Conservation (phyloP, 2,113 vertebrate genomes). For the Xiphias gladius region DNA sequence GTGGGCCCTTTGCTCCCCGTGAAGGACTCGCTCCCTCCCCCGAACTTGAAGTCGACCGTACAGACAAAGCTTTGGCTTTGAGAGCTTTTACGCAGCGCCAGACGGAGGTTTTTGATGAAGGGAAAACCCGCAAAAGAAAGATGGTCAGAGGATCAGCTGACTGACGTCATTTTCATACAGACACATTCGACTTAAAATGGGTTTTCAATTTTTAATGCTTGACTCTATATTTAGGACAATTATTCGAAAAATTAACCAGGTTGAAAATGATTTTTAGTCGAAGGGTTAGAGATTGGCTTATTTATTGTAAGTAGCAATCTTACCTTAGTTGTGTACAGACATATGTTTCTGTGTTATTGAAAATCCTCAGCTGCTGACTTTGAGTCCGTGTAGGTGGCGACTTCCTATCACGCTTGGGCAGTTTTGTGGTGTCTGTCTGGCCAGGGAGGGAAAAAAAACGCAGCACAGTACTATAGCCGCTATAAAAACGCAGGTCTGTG, state of each 20-base stretch:
- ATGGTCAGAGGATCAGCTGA: conserved; percentile 7
- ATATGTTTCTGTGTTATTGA: conserved; percentile 41
- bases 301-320: conserved; percentile 44
- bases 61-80: conserved; percentile 82
- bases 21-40: conserved; percentile 76
- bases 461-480: conserved; percentile 93
- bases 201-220: neutral
- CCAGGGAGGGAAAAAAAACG: conserved; percentile 82
- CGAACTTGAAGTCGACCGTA: conserved; percentile 87
- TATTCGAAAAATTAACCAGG: neutral
- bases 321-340: conserved; percentile 63
- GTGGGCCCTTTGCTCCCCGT: conserved; percentile 66
- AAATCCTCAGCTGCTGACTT: conserved; percentile 73
- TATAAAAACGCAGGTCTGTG: conserved; percentile 94
- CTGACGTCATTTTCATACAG: conserved; percentile 17
- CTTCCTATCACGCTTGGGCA: conserved; percentile 84
- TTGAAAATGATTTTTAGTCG: neutral
- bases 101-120: conserved; percentile 40
- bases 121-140: conserved; percentile 35
- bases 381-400: conserved; percentile 85
- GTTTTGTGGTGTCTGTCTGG: conserved; percentile 89
- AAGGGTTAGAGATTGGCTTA: neutral
- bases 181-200: conserved; percentile 20
- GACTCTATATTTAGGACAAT: neutral
- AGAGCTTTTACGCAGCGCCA: conserved; percentile 62